Evolutionary conservation across 2,888 invertebrate genomes (phyloP), one percentile per base, ranked within the genome.

Genomic region (Anagyrus pseudococci): DNA sequence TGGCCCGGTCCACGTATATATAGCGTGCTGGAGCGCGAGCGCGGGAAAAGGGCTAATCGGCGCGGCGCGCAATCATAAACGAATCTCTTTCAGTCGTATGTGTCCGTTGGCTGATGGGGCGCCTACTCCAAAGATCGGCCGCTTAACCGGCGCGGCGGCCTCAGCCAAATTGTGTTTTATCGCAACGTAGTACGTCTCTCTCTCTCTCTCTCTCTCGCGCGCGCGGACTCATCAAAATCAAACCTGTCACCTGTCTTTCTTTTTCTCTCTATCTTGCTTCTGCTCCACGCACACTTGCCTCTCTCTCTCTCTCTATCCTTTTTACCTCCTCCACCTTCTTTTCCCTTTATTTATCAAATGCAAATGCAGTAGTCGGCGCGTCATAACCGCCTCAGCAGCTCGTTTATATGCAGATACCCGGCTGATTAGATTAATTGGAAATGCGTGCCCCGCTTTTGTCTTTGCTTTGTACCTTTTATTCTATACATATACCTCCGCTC

Each of bases 111-210:
- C 20, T 52, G 50, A 43, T 53, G 63, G 62, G 48, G 48, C 47
- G n/a, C n/a, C n/a, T n/a, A n/a, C 4, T 41, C 58, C 22, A 20
- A 49, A 58, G 53, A 62, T 64, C 64, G 19, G 49, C 73, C 77
- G 77, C 79, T 78, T 78, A 77, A 41, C n/a, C n/a, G n/a, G n/a
- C n/a, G n/a, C n/a, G n/a, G n/a, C n/a, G n/a, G n/a, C 52, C 22
- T 20, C 48, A 73, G 72, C 77, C 72, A 80, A 79, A 80, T 80
- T 79, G 80, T 77, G 73, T 79, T 80, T 80, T 80, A 81, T 81
- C 78, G 78, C n/a, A n/a, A n/a, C n/a, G n/a, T n/a, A n/a, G n/a
- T n/a, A n/a, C n/a, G n/a, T n/a, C n/a, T n/a, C n/a, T n/a, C n/a
- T n/a, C 71, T 58, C 61, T 44, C 46, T 10, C 46, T 47, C 17